phyloP scores from a whole-genome alignment of 2,888 invertebrate genomes.

The Dorcus hopei region DNA sequence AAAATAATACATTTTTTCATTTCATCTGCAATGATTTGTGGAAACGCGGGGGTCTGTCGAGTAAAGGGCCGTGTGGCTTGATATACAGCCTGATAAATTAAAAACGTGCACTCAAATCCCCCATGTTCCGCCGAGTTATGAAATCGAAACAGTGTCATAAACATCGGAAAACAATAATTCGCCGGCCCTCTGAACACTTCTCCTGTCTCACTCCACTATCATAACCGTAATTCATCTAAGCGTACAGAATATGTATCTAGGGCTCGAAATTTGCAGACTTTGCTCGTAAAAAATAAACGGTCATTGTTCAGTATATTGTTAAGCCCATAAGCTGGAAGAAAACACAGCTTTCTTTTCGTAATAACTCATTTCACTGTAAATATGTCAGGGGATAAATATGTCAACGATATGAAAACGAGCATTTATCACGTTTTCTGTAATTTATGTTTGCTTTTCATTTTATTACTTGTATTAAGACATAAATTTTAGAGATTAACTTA shows the following conservation, averaged over 20 bases:
- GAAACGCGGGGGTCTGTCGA: constrained; percentile 44
- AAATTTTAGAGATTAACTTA: too few relatives aligned
- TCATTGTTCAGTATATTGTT: too few relatives aligned
- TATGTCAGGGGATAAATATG: too few relatives aligned
- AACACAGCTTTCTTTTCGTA: too few relatives aligned
- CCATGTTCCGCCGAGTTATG: constrained; percentile 48
- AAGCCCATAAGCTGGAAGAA: too few relatives aligned
- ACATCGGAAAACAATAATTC: constrained; percentile 54
- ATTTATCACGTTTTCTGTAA: too few relatives aligned
- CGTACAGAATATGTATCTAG: constrained; percentile 33
- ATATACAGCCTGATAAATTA: constrained; percentile 52
- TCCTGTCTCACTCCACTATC: constrained; percentile 36
- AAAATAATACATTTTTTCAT: constrained; percentile 40
- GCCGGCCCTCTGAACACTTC: constrained; percentile 38
- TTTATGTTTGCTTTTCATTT: too few relatives aligned
- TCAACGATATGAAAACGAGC: too few relatives aligned
- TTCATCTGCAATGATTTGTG: constrained; percentile 45
- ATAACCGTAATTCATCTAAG: constrained; percentile 43
- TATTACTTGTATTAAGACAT: too few relatives aligned
- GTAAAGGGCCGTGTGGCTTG: constrained; percentile 34
- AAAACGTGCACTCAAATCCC: constrained; percentile 48
- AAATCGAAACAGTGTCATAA: constrained; percentile 54
- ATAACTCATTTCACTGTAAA: too few relatives aligned
- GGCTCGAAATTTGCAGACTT: constrained; percentile 23
- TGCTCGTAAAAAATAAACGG: constrained; percentile 11